A percentile compares a stretch with the other conserved stretches of the same genome.
These are phyloP conservation scores for Cheilosia scutellata DNA, from an alignment of 2,888 invertebrate species.

Conservation along the genomic window DNA sequence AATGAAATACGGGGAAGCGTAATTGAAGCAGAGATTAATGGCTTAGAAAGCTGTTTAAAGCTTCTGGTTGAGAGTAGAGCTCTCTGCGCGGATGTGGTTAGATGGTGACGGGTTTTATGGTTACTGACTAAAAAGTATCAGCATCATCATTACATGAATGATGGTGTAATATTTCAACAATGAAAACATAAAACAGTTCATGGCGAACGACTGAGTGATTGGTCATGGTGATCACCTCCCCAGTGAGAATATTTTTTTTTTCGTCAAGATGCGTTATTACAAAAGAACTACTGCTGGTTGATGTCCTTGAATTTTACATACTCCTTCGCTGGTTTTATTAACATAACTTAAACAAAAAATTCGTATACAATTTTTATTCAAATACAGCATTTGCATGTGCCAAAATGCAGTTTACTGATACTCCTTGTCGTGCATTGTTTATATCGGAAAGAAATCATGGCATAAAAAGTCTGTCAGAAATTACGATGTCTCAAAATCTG, in stretches of 20 bases:
- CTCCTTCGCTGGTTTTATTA: too few relatives aligned
- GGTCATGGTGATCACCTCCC: slow-evolving; percentile 21
- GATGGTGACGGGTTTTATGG: slow-evolving; percentile 42
- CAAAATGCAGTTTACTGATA: too few relatives aligned
- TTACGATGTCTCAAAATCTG: too few relatives aligned
- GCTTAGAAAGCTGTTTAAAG: slow-evolving; percentile 56
- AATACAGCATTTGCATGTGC: too few relatives aligned
- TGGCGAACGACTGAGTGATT: slow-evolving; percentile 22
- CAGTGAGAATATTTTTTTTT: background rate
- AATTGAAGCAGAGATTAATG: slow-evolving; percentile 63
- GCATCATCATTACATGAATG: slow-evolving; percentile 4
- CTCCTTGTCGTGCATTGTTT: too few relatives aligned
- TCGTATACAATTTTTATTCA: too few relatives aligned
- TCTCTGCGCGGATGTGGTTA: slow-evolving; percentile 35
- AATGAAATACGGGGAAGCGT: slow-evolving; percentile 41
- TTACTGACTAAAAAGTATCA: slow-evolving; percentile 4
- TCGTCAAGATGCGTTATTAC: background rate
- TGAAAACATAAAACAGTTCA: slow-evolving; percentile 1
- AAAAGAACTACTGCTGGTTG: too few relatives aligned
- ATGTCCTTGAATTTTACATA: too few relatives aligned
- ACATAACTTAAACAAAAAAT: too few relatives aligned
- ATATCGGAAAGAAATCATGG: too few relatives aligned
- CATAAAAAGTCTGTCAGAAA: too few relatives aligned
- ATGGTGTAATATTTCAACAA: background rate
- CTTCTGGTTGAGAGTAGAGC: slow-evolving; percentile 28